Percentiles rank a stretch among this genome's conserved stretches.
Evolutionary conservation across 2,113 vertebrate genomes (phyloP).

Genomic region (Malaclemys terrapin): DNA sequence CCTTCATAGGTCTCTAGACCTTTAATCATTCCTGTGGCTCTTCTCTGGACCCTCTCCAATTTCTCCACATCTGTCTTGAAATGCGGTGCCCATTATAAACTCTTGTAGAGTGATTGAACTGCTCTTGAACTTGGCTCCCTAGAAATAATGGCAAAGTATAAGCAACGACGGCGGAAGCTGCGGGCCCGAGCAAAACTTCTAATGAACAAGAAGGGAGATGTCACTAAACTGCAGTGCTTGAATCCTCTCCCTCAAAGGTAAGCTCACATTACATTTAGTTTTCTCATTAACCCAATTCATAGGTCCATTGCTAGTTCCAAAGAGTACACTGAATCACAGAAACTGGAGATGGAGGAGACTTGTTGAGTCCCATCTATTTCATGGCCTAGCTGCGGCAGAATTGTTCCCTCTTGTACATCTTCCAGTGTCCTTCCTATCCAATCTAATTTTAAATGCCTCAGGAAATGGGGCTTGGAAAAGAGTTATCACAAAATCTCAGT

Average conservation of each 20-base stretch:
- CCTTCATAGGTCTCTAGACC: no score
- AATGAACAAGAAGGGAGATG: slow-evolving; percentile 3
- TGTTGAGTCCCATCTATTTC: rapidly evolving
- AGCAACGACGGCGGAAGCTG: slow-evolving; percentile 59
- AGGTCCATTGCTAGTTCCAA: background rate
- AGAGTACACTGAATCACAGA: rapidly evolving
- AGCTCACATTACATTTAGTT: background rate
- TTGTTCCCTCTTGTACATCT: background rate
- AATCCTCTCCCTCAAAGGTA: slow-evolving; percentile 52
- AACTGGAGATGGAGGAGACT: background rate
- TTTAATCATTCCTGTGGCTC: no score
- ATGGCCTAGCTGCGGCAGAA: background rate
- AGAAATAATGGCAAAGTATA: slow-evolving; percentile 76
- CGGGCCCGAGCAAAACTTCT: slow-evolving; percentile 50
- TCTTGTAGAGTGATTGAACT: rapidly evolving
- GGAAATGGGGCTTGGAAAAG: background rate
- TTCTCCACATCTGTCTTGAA: no score
- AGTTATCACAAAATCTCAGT: rapidly evolving
- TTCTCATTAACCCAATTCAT: background rate
- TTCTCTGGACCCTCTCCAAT: no score
- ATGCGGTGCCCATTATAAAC: background rate
- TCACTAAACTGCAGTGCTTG: background rate
- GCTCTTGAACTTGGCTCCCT: background rate
- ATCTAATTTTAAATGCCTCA: background rate
- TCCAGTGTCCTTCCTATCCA: background rate